Evolutionary conservation across 2,797 vertebrate species (phyloP).

Genomic region (Spheniscus humboldti): DNA sequence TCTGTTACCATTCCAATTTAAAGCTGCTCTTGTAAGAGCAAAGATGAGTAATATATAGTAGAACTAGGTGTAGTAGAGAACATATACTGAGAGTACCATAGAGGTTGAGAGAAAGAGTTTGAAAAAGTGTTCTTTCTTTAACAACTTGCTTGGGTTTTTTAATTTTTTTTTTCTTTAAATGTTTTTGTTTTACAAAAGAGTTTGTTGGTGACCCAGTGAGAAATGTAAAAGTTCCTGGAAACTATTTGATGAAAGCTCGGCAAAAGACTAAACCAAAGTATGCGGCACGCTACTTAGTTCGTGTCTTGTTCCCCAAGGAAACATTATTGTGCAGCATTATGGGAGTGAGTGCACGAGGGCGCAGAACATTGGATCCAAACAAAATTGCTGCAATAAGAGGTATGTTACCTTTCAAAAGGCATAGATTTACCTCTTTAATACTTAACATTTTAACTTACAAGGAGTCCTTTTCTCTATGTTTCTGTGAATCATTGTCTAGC

Average conservation of each 20-base stretch:
- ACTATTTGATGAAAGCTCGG: slow-evolving; percentile 68
- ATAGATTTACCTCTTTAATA: background rate
- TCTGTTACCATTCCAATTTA: background rate
- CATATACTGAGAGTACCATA: fast-evolving
- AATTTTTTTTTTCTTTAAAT: background rate
- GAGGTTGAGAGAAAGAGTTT: background rate
- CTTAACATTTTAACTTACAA: background rate
- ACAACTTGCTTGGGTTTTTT: background rate
- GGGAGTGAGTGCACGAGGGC: slow-evolving; percentile 19
- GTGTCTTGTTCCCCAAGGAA: slow-evolving; percentile 75
- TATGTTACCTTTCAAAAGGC: slow-evolving; percentile 5
- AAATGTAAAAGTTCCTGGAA: slow-evolving; percentile 70
- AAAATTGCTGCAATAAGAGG: slow-evolving; percentile 79
- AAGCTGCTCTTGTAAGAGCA: background rate
- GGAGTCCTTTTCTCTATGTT: background rate
- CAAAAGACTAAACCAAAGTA: slow-evolving; percentile 70
- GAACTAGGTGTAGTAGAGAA: background rate
- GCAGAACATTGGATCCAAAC: slow-evolving; percentile 72
- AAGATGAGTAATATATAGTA: background rate
- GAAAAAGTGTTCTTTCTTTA: background rate
- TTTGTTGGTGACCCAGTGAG: slow-evolving; percentile 77
- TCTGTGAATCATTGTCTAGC: background rate
- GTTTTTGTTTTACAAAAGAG: slow-evolving; percentile 56
- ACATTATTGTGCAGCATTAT: slow-evolving; percentile 61
- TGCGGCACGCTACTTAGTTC: slow-evolving; percentile 75